Conservation (phyloP, 1,140 invertebrate species). For the Araneus ventricosus region DNA sequence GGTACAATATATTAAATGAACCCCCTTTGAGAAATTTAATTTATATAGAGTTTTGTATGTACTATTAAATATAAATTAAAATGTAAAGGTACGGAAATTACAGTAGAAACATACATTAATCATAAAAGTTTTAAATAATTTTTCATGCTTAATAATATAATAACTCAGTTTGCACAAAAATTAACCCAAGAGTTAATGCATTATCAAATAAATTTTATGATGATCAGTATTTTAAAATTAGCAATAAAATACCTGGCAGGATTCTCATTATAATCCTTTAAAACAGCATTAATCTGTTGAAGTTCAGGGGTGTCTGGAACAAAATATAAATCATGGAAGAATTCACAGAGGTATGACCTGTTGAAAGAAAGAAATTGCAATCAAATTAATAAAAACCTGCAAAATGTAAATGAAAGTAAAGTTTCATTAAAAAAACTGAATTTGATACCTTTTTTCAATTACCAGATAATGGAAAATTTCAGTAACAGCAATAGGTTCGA, state of each 20-base stretch:
- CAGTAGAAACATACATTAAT: too few relatives aligned
- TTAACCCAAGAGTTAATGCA: neutral
- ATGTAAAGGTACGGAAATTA: too few relatives aligned
- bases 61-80: too few relatives aligned
- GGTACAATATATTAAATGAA: too few relatives aligned
- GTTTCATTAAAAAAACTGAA: neutral
- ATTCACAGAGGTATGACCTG: constrained; percentile 82
- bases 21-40: too few relatives aligned
- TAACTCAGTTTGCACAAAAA: neutral
- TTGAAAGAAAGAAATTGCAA: constrained; percentile 76
- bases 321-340: constrained; percentile 92
- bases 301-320: constrained; percentile 87
- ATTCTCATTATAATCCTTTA: constrained; percentile 81
- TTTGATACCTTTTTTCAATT: constrained; percentile 84
- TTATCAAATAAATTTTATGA: neutral
- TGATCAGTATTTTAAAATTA: neutral
- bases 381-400: too few relatives aligned
- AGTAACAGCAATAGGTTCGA: constrained; percentile 86
- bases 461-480: constrained; percentile 90
- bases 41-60: too few relatives aligned
- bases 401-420: neutral
- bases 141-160: neutral
- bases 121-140: too few relatives aligned
- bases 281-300: constrained; percentile 82
- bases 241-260: constrained; percentile 58